Conservation (phyloP, 1,140 invertebrate species). For the Battus philenor region DNA sequence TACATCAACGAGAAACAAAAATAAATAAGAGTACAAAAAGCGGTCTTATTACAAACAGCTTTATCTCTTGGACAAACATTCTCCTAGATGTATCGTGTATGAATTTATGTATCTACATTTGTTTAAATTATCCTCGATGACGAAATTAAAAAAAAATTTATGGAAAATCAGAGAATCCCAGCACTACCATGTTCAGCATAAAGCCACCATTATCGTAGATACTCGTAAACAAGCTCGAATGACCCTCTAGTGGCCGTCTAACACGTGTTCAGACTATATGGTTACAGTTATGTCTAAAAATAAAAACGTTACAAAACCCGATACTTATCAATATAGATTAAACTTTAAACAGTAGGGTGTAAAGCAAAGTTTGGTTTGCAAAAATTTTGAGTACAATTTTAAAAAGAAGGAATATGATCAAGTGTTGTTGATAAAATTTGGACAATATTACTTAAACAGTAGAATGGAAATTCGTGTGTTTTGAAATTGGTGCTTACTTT, state of each 20-base stretch:
- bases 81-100: no score
- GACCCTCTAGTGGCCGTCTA: slow-evolving; percentile 52
- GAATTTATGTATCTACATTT: no score
- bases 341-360: slow-evolving; percentile 8
- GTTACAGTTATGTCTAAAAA: slow-evolving; percentile 25
- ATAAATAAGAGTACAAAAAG: no score
- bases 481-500: slow-evolving; percentile 10
- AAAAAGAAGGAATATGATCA: no score
- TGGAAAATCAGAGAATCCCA: slow-evolving; percentile 1
- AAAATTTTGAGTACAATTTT: no score
- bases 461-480: slow-evolving; percentile 10
- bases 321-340: slow-evolving; percentile 2
- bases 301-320: slow-evolving; percentile 9
- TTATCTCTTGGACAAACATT: no score
- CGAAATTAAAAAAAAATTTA: not conserved
- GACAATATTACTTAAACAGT: not conserved
- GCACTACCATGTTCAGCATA: slow-evolving; percentile 7
- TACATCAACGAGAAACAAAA: no score
- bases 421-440: slow-evolving; percentile 15
- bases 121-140: no score
- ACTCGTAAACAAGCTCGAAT: slow-evolving; percentile 48
- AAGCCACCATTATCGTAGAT: slow-evolving; percentile 34
- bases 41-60: no score
- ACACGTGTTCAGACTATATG: slow-evolving; percentile 55
- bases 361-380: slow-evolving; percentile 15